phyloP scores from a whole-genome alignment of 2,797 vertebrate genomes.

The Coregonus suidteri region DNA sequence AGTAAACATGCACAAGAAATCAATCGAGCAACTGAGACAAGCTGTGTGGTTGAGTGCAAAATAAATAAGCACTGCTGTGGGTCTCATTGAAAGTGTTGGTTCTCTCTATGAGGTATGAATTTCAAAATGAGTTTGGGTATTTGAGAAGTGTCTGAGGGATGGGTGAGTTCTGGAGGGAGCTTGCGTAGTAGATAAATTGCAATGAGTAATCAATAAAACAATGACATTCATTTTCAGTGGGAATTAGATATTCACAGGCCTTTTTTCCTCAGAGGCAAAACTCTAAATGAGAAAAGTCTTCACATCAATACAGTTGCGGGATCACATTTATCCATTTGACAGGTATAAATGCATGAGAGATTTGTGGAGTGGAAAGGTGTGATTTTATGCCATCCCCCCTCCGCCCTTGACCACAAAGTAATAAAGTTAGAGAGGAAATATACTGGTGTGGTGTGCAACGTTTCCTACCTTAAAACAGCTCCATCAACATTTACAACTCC shows the following conservation, averaged over 20 bases:
- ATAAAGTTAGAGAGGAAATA: background rate
- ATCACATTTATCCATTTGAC: slow-evolving; percentile 51
- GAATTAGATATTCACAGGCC: slow-evolving; percentile 44
- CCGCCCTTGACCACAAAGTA: background rate
- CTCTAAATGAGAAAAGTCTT: slow-evolving; percentile 69
- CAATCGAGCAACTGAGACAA: background rate
- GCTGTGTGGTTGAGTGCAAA: background rate
- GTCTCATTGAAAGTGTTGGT: background rate
- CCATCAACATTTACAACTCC: slow-evolving; percentile 1
- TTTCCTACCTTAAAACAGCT: too few relatives aligned
- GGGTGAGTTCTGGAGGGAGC: slow-evolving; percentile 11
- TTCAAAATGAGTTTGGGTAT: background rate
- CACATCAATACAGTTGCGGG: slow-evolving; percentile 55
- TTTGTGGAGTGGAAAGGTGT: slow-evolving; percentile 39
- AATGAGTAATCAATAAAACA: too few relatives aligned
- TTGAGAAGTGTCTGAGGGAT: slow-evolving; percentile 39
- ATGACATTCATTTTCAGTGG: too few relatives aligned
- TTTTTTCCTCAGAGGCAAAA: slow-evolving; percentile 44
- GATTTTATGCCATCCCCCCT: slow-evolving; percentile 9
- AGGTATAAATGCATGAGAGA: slow-evolving; percentile 37
- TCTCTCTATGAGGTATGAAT: background rate
- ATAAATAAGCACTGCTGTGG: background rate
- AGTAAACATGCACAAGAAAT: background rate
- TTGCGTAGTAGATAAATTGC: too few relatives aligned
- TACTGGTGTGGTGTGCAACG: too few relatives aligned